Evolutionary conservation across 2,113 vertebrate species (phyloP).

Genomic region (Pseudonaja textilis): DNA sequence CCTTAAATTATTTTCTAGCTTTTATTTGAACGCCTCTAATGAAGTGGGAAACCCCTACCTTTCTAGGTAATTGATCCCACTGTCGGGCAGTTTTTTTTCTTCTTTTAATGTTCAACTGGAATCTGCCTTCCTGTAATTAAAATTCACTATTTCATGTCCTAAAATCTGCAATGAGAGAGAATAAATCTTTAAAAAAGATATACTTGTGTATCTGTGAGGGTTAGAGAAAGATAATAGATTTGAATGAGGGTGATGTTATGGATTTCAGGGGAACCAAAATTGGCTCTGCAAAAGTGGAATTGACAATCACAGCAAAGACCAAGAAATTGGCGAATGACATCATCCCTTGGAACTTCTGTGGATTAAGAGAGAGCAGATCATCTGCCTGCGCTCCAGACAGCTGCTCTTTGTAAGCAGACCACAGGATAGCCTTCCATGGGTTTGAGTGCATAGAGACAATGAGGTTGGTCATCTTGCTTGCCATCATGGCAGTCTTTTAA

Average conservation of each 20-base stretch:
- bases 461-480: not conserved
- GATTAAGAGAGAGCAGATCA: not conserved
- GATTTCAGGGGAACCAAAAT: not conserved
- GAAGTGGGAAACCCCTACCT: not conserved
- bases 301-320: not conserved
- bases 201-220: not conserved
- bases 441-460: not conserved
- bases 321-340: not conserved
- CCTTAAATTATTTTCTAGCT: not conserved
- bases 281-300: not conserved
- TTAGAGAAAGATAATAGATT: not conserved
- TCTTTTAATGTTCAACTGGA: not conserved
- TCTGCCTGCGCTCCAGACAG: not conserved
- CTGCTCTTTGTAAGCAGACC: not conserved
- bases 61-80: not conserved
- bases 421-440: not conserved
- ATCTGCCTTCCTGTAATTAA: not conserved
- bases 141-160: not conserved
- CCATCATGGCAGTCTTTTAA: not conserved
- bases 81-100: fast-evolving
- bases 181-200: not conserved
- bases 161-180: not conserved
- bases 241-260: not conserved
- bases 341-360: not conserved
- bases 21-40: not conserved